Evolutionary conservation across 2,113 vertebrate genomes (phyloP).

Genomic region (Brienomyrus longianalis): DNA sequence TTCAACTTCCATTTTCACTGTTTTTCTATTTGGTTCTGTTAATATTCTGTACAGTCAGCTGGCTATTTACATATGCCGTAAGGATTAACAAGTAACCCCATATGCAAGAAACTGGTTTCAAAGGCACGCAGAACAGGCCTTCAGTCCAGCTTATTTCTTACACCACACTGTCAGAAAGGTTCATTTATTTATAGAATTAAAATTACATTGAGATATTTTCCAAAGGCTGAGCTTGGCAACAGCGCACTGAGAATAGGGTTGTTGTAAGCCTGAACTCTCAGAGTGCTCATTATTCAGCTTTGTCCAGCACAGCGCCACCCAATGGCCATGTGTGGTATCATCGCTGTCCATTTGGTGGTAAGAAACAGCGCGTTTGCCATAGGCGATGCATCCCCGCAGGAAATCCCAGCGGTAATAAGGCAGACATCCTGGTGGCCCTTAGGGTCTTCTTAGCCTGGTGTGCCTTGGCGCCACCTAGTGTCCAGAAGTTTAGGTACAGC

Average conservation of each 20-base stretch:
- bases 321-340: not conserved
- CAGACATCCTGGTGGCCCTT: not conserved
- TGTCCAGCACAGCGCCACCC: not conserved
- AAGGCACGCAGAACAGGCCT: constrained; percentile 3
- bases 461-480: not conserved
- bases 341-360: not conserved
- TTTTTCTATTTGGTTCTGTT: constrained; percentile 7
- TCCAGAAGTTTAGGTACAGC: not conserved
- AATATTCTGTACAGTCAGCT: not conserved
- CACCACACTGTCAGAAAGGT: not conserved
- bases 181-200: not conserved
- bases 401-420: not conserved
- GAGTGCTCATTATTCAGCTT: not conserved
- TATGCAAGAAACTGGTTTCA: not conserved
- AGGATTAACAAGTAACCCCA: not conserved
- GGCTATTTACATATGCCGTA: not conserved
- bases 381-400: not conserved
- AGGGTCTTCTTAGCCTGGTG: not conserved
- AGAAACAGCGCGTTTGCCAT: not conserved
- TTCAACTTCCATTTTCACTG: not conserved
- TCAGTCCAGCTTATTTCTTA: not conserved
- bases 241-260: not conserved
- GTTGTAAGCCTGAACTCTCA: not conserved
- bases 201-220: not conserved
- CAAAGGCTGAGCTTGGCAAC: not conserved